Conservation (phyloP, 2,888 invertebrate species). For the Cephus sareptanus region DNA sequence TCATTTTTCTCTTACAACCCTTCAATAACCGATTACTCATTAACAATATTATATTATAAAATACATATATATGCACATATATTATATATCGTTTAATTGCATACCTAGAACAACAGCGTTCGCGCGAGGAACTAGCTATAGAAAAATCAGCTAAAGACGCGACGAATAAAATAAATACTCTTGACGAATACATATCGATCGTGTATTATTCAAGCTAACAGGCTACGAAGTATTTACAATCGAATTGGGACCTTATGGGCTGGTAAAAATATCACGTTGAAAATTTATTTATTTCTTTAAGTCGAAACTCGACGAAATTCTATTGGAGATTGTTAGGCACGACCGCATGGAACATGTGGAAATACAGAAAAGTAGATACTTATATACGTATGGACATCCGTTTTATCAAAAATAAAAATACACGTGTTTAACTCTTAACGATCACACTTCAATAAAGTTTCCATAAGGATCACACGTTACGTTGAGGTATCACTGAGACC, state of each 20-base stretch:
- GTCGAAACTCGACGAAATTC: neutral
- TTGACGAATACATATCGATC: neutral
- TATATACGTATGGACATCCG: neutral
- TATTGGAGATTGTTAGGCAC: neutral
- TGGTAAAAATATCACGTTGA: neutral
- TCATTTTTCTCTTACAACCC: neutral
- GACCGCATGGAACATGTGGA: neutral
- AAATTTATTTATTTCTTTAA: neutral
- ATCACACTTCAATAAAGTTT: no score
- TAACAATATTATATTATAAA: neutral
- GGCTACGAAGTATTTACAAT: neutral
- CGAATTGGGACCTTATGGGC: neutral
- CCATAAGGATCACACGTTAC: no score
- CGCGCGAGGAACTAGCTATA: neutral
- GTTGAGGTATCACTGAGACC: no score
- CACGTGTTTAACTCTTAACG: no score
- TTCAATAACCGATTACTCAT: neutral
- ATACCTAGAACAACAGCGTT: neutral
- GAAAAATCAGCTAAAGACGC: neutral
- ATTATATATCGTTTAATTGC: neutral
- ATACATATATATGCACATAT: constrained; percentile 4
- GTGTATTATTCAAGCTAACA: neutral
- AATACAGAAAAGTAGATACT: neutral
- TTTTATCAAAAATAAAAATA: no score
- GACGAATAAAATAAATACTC: neutral